Conservation (phyloP, 2,888 invertebrate genomes). For the Oeneis ivallda region DNA sequence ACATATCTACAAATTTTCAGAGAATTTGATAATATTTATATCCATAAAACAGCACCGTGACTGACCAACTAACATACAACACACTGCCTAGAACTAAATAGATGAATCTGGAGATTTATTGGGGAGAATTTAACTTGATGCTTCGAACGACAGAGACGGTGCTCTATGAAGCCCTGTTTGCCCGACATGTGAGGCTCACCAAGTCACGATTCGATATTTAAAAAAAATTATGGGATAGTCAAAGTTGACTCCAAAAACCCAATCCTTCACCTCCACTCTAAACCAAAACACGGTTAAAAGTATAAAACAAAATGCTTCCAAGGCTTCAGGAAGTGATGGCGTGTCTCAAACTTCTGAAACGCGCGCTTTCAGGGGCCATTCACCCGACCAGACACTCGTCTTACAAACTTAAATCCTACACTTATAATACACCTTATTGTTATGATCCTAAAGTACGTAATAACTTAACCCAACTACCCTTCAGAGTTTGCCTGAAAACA, state of each 20-base stretch:
- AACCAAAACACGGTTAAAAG: constrained; percentile 28
- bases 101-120: too few relatives aligned
- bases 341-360: constrained; percentile 70
- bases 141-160: not conserved
- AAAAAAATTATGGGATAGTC: not conserved
- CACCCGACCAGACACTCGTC: constrained; percentile 58
- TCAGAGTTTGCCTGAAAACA: constrained; percentile 41
- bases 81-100: too few relatives aligned
- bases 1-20: too few relatives aligned
- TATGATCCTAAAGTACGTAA: constrained; percentile 47
- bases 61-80: too few relatives aligned
- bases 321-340: constrained; percentile 64
- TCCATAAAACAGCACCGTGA: too few relatives aligned
- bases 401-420: constrained; percentile 42
- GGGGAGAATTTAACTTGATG: too few relatives aligned
- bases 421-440: constrained; percentile 41
- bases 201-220: too few relatives aligned
- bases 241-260: not conserved
- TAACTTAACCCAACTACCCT: constrained; percentile 29
- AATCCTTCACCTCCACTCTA: not conserved
- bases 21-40: too few relatives aligned
- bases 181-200: too few relatives aligned
- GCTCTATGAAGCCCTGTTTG: too few relatives aligned
- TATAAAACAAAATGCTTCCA: constrained; percentile 52
- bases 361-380: constrained; percentile 70